Evolutionary conservation across 2,888 invertebrate genomes (phyloP).

Genomic region (Acrobasis consociella): DNA sequence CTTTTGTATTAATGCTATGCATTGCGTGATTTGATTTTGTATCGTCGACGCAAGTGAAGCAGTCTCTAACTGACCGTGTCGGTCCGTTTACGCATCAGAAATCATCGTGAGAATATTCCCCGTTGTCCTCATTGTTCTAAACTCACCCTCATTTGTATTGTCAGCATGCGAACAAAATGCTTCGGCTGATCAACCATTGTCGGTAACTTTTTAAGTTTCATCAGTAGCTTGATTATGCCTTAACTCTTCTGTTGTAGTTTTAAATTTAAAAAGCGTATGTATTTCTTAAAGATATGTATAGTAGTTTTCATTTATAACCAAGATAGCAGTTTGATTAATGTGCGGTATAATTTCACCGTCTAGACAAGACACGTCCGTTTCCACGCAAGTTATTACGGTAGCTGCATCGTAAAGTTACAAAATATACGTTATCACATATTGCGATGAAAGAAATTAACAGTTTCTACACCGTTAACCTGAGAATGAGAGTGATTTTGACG

Average conservation of each 20-base stretch:
- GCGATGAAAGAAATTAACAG: constrained; percentile 60
- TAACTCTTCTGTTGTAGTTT: no score
- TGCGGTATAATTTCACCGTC: constrained; percentile 56
- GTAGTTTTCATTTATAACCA: constrained; percentile 46
- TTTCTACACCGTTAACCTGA: constrained; percentile 57
- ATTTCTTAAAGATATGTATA: constrained; percentile 29
- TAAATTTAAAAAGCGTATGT: constrained; percentile 28
- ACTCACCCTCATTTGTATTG: constrained; percentile 60
- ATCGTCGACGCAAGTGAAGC: constrained; percentile 51
- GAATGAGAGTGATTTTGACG: constrained; percentile 68
- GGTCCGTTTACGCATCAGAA: constrained; percentile 68
- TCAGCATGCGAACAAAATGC: constrained; percentile 35
- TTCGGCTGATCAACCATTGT: constrained; percentile 7
- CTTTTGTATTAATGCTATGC: constrained; percentile 34
- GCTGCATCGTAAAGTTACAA: constrained; percentile 49
- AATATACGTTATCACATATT: constrained; percentile 50
- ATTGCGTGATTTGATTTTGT: constrained; percentile 58
- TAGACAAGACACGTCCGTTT: constrained; percentile 53
- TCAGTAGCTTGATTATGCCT: no score
- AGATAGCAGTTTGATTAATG: constrained; percentile 59
- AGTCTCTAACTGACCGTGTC: constrained; percentile 70
- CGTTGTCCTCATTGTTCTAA: constrained; percentile 65
- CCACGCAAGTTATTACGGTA: constrained; percentile 43
- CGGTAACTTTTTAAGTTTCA: constrained; percentile 16
- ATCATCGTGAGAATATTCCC: constrained; percentile 72